These are phyloP conservation scores for Uria aalge DNA, from an alignment of 2,113 vertebrate species.

Conservation along the genomic window DNA sequence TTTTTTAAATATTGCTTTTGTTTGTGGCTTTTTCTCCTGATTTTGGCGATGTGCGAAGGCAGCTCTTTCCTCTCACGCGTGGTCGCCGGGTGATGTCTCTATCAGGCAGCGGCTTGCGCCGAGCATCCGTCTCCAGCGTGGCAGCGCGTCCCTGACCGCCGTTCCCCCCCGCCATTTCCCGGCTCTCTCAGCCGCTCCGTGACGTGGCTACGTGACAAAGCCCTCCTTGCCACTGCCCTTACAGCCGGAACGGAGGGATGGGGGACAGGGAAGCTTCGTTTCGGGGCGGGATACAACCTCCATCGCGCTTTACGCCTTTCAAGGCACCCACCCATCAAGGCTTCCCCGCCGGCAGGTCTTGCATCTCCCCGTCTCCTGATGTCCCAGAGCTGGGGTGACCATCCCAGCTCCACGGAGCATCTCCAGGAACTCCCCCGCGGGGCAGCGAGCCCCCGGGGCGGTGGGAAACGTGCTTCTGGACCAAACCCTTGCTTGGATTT, in stretches of 20 bases:
- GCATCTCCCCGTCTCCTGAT: neutral
- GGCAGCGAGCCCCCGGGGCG: neutral
- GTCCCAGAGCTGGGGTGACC: neutral
- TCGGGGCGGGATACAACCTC: rapidly evolving
- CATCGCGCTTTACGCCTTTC: rapidly evolving
- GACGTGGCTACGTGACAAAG: neutral
- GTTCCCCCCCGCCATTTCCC: neutral
- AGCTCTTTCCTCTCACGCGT: neutral
- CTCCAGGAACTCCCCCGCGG: neutral
- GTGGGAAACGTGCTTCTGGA: neutral
- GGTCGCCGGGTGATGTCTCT: neutral
- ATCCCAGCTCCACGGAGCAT: neutral
- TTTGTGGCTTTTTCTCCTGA: neutral
- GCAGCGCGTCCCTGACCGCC: neutral
- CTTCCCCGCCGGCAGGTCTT: neutral
- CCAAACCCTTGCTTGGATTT: conserved; percentile 18
- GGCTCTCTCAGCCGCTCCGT: neutral
- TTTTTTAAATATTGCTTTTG: too few species aligned
- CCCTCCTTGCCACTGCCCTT: neutral
- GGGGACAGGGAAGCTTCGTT: neutral
- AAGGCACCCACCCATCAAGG: rapidly evolving
- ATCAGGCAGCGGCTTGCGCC: neutral
- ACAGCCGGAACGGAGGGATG: neutral
- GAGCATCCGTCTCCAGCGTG: neutral
- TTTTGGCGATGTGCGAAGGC: neutral